Evolutionary conservation across 2,113 vertebrate species (phyloP).

Genomic region (Elgaria multicarinata): DNA sequence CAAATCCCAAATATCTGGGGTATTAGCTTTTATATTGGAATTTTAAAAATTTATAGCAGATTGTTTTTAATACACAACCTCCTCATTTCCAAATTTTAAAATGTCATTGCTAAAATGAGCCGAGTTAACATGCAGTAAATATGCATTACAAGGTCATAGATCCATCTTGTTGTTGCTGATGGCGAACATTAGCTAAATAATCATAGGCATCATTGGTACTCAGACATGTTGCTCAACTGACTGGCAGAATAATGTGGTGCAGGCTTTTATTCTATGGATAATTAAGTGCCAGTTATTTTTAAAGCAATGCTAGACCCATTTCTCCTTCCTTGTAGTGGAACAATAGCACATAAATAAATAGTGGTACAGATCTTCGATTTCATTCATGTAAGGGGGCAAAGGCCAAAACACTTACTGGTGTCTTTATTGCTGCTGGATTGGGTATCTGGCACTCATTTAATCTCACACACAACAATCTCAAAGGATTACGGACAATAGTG

Average conservation of each 20-base stretch:
- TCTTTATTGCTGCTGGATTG: neutral
- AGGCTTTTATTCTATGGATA: neutral
- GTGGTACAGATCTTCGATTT: neutral
- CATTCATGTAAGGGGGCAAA: neutral
- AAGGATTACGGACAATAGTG: neutral
- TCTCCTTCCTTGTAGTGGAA: neutral
- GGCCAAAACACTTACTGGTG: neutral
- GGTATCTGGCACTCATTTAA: neutral
- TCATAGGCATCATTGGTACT: neutral
- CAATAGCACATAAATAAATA: neutral
- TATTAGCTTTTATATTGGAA: neutral
- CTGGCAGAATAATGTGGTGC: neutral
- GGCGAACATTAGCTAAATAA: neutral
- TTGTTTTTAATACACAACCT: neutral
- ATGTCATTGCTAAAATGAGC: neutral
- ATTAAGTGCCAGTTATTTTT: neutral
- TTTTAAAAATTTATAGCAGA: too few relatives aligned
- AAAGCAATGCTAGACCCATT: neutral
- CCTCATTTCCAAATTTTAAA: neutral
- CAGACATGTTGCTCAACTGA: neutral
- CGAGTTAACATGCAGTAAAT: neutral
- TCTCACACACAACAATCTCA: neutral
- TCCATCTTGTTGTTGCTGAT: neutral
- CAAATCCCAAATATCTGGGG: neutral
- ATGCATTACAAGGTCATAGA: neutral